Percentiles rank a stretch among this genome's conserved stretches.
Evolutionary conservation across 2,113 vertebrate species (phyloP).

Genomic region (Heterotilapia buettikoferi): DNA sequence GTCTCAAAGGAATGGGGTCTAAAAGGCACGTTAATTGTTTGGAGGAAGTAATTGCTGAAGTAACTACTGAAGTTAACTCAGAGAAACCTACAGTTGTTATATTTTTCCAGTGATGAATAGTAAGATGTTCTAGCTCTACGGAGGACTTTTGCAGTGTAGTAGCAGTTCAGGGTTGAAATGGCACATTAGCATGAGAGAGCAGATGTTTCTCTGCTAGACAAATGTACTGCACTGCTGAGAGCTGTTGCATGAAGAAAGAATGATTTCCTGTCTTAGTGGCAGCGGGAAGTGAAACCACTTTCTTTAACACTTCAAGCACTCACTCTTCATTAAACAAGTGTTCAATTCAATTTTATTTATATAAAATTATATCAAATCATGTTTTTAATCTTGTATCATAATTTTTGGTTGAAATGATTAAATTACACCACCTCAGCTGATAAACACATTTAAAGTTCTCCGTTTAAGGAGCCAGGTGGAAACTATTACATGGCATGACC

Average conservation of each 20-base stretch:
- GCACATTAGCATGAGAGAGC: neutral
- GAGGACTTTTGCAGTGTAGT: neutral
- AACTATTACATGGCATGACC: neutral
- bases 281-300: neutral
- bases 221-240: neutral
- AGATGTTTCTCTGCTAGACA: neutral
- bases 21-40: neutral
- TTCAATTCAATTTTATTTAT: neutral
- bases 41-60: neutral
- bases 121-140: neutral
- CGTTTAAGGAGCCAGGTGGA: neutral
- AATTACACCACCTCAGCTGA: neutral
- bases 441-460: neutral
- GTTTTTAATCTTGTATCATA: neutral
- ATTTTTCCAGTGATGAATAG: neutral
- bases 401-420: neutral
- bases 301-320: neutral
- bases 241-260: neutral
- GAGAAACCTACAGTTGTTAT: neutral
- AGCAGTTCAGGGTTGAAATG: neutral
- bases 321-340: neutral
- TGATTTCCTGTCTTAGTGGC: neutral
- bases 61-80: neutral
- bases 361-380: neutral
- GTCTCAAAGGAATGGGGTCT: neutral